A percentile compares a stretch with the other conserved stretches of the same genome.
Evolutionary conservation across 1,140 invertebrate genomes (phyloP).

Genomic region (Solen grandis): DNA sequence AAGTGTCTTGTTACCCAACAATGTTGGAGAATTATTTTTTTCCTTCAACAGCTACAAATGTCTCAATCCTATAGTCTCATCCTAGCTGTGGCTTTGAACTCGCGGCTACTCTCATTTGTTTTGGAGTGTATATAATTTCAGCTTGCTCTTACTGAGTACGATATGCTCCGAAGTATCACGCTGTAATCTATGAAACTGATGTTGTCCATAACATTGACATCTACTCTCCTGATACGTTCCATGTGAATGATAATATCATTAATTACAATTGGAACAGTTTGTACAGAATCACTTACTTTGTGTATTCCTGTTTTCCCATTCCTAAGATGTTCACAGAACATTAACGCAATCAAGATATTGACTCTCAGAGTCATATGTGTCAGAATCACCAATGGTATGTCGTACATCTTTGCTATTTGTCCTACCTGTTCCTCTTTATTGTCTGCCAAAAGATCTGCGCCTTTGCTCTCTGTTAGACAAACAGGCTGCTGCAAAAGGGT

Average conservation of each 20-base stretch:
- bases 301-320: slow-evolving; percentile 2
- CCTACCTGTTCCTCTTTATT: not conserved
- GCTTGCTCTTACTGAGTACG: not conserved
- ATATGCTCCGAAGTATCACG: slow-evolving; percentile 6
- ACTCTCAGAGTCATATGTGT: not conserved
- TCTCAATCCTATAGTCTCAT: not conserved
- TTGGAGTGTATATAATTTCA: not conserved
- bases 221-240: no score
- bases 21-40: not conserved
- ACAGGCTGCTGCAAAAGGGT: no score
- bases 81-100: no score
- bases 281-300: not conserved
- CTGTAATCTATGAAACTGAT: slow-evolving; percentile 1
- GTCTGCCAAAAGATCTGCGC: slow-evolving; percentile 9
- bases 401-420: no score
- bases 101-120: no score
- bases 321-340: slow-evolving; percentile 11
- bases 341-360: slow-evolving; percentile 2
- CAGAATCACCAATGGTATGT: not conserved
- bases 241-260: slow-evolving; percentile 4
- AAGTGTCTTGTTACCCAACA: not conserved
- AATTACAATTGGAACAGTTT: slow-evolving; percentile 1
- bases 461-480: no score
- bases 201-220: not conserved
- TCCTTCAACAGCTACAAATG: not conserved